Conservation (phyloP, 2,888 invertebrate genomes). For the Noctuana brunneofusca region DNA sequence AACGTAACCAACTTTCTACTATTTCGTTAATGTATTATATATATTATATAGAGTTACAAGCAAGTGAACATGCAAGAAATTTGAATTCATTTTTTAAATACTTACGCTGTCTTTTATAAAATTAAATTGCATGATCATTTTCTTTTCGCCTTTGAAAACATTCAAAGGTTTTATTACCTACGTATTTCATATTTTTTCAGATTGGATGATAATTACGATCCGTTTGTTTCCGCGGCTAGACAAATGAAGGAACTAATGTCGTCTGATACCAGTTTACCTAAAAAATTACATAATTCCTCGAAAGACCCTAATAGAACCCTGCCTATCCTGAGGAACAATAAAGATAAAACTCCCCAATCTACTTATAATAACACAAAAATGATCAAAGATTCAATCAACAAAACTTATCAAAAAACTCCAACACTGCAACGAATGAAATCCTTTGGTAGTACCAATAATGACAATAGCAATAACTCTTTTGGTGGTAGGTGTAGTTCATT, state of each 20-base stretch:
- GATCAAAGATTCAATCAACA: conserved; percentile 77
- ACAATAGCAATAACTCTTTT: conserved; percentile 61
- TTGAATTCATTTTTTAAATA: too few species aligned
- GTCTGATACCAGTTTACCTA: conserved; percentile 82
- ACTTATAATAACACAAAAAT: conserved; percentile 68
- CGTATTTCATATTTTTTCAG: conserved; percentile 57
- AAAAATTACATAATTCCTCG: conserved; percentile 66
- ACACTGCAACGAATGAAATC: conserved; percentile 79
- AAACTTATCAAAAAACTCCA: conserved; percentile 80
- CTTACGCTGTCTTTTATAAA: too few species aligned
- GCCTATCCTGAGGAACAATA: conserved; percentile 66
- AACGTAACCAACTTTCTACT: too few species aligned
- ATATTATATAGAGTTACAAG: too few species aligned
- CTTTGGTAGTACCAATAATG: conserved; percentile 71
- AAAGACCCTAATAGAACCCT: conserved; percentile 74
- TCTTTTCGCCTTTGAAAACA: not conserved
- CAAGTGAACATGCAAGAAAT: too few species aligned
- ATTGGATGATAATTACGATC: conserved; percentile 86
- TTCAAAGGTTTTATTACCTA: conserved; percentile 26
- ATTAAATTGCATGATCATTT: not conserved
- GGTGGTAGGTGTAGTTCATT: conserved; percentile 76
- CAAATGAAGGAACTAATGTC: conserved; percentile 92
- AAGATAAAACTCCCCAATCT: conserved; percentile 64
- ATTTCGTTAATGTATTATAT: too few species aligned
- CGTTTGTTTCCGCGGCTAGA: conserved; percentile 90